These are phyloP conservation scores for Gorsachius goisagi DNA, from an alignment of 2,113 vertebrate species.

Conservation along the genomic window DNA sequence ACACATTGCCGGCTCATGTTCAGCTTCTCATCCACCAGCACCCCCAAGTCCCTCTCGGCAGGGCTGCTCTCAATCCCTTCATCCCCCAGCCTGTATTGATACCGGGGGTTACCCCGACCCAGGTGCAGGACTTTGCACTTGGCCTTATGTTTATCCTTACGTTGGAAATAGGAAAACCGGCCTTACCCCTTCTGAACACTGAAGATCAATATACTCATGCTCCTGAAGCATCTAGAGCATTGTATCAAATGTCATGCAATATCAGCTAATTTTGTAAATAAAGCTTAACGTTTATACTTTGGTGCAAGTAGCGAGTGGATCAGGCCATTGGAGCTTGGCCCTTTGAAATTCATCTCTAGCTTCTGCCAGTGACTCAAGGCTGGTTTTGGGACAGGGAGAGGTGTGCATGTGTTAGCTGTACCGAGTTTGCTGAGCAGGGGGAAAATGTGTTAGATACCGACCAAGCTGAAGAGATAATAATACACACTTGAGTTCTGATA, in stretches of 20 bases:
- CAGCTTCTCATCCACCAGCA: no score
- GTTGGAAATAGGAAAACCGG: not conserved
- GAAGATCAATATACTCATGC: not conserved
- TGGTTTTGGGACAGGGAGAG: not conserved
- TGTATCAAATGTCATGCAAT: not conserved
- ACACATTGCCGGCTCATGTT: no score
- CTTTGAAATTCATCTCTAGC: not conserved
- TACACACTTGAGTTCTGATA: not conserved
- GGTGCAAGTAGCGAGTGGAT: not conserved
- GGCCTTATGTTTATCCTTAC: not conserved
- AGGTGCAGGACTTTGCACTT: no score
- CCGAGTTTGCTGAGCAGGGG: not conserved
- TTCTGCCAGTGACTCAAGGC: not conserved
- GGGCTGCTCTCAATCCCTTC: no score
- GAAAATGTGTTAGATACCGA: not conserved
- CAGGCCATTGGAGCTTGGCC: not conserved
- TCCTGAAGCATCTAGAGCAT: not conserved
- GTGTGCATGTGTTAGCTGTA: rapidly evolving
- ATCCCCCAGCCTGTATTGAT: no score
- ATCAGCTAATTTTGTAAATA: not conserved
- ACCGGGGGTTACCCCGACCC: no score
- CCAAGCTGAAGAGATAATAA: not conserved
- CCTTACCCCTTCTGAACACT: not conserved
- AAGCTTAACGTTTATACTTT: not conserved
- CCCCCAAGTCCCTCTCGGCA: no score